Percentiles rank a stretch among this genome's conserved stretches.
Conservation (phyloP, 2,888 invertebrate species). For the Eucera pruinosa region DNA sequence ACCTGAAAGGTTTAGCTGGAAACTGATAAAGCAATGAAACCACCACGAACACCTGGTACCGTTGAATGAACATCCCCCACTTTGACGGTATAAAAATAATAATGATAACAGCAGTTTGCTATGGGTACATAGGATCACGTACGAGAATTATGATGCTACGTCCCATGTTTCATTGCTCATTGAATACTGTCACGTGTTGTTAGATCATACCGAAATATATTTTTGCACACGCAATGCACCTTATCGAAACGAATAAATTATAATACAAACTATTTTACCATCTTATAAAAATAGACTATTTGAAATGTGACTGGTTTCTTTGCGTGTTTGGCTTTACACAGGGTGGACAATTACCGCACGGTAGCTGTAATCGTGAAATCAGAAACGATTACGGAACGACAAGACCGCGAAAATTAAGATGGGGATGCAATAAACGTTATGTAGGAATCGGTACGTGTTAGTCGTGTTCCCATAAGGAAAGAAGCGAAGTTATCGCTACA, state of each 20-base stretch:
- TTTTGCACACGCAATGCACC: not conserved
- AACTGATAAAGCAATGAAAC: not conserved
- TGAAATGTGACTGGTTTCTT: no score
- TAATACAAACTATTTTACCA: not conserved
- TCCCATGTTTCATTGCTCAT: slow-evolving; percentile 34
- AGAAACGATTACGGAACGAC: no score
- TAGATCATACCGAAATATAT: slow-evolving; percentile 26
- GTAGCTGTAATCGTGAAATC: no score
- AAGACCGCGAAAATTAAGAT: no score
- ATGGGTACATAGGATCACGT: slow-evolving; percentile 27
- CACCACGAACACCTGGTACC: not conserved
- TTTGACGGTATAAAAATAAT: slow-evolving; percentile 31
- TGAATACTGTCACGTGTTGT: slow-evolving; percentile 47
- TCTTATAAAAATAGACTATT: no score
- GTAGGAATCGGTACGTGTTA: no score
- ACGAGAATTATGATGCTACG: not conserved
- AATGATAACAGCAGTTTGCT: slow-evolving; percentile 26
- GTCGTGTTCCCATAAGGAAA: no score
- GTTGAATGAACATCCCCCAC: not conserved
- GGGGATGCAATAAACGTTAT: no score
- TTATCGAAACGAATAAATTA: slow-evolving; percentile 17
- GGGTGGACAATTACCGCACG: no score
- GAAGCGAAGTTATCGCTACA: no score
- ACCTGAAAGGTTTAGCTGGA: not conserved
- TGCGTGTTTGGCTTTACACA: no score